phyloP scores from a whole-genome alignment of 2,888 invertebrate genomes.

The Caenorhabditis plicata region DNA sequence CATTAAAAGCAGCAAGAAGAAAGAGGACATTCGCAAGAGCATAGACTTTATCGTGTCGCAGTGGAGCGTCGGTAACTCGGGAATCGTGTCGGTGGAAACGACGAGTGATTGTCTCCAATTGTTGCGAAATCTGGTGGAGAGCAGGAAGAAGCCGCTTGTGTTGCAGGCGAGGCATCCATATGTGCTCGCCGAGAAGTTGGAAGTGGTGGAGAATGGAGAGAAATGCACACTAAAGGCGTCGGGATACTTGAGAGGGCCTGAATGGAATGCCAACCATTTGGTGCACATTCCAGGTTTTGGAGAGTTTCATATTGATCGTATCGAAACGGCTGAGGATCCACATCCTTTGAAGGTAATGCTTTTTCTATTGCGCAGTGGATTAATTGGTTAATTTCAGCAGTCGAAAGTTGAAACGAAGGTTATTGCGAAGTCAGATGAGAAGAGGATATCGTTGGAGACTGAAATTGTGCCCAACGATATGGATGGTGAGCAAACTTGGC shows the following conservation, averaged over 20 bases:
- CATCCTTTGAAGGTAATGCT: conserved; percentile 37
- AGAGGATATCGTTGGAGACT: conserved; percentile 73
- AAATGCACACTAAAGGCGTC: conserved; percentile 72
- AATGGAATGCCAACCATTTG: conserved; percentile 82
- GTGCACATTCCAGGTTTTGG: conserved; percentile 89
- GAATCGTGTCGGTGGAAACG: conserved; percentile 75
- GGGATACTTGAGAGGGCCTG: conserved; percentile 83
- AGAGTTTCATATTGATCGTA: conserved; percentile 83
- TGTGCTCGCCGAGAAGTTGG: conserved; percentile 79
- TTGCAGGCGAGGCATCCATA: conserved; percentile 82
- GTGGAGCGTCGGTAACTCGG: conserved; percentile 58
- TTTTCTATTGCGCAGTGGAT: background rate
- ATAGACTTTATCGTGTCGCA: conserved; percentile 41
- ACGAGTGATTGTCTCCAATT: conserved; percentile 73
- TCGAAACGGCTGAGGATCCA: conserved; percentile 34
- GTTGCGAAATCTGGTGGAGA: conserved; percentile 78
- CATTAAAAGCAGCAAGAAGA: conserved; percentile 48
- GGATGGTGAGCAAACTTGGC: conserved; percentile 96
- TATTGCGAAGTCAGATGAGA: conserved; percentile 46
- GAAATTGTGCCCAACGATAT: conserved; percentile 76
- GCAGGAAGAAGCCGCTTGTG: conserved; percentile 77
- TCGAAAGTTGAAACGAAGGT: conserved; percentile 4
- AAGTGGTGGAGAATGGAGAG: conserved; percentile 69
- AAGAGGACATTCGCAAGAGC: conserved; percentile 49
- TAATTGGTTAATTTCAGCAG: background rate